Evolutionary conservation across 1,140 invertebrate species (phyloP).

Genomic region (Cydia amplana): DNA sequence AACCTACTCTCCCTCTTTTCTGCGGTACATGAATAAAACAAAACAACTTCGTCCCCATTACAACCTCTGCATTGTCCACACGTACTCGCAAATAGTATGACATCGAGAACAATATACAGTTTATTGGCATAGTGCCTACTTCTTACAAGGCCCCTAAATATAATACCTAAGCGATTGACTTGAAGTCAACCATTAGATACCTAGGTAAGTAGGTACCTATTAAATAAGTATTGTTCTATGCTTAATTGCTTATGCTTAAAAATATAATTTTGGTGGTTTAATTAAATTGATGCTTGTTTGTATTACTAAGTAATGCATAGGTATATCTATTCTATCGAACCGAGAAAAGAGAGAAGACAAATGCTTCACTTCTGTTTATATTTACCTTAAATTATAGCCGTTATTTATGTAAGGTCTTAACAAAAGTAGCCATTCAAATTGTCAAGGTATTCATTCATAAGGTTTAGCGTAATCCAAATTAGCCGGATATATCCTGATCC

Average conservation of each 20-base stretch:
- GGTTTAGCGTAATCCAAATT: neutral
- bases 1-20: constrained; percentile 32
- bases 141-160: neutral
- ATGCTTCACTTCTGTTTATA: no score
- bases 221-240: no score
- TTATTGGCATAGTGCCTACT: constrained; percentile 4
- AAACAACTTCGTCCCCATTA: constrained; percentile 17
- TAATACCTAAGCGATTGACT: no score
- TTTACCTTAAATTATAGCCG: neutral
- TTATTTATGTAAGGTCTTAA: neutral
- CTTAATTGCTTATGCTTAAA: no score
- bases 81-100: neutral
- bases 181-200: no score
- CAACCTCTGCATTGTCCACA: constrained; percentile 5
- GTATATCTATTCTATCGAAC: no score
- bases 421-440: neutral
- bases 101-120: constrained; percentile 9
- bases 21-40: constrained; percentile 28
- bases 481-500: constrained; percentile 6
- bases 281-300: no score
- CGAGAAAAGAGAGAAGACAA: no score
- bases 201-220: no score
- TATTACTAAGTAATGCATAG: no score
- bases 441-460: neutral
- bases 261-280: no score